Evolutionary conservation across 2,797 vertebrate species (phyloP), one percentile per base, ranked within the genome.

Genomic region (Borostomias antarcticus): DNA sequence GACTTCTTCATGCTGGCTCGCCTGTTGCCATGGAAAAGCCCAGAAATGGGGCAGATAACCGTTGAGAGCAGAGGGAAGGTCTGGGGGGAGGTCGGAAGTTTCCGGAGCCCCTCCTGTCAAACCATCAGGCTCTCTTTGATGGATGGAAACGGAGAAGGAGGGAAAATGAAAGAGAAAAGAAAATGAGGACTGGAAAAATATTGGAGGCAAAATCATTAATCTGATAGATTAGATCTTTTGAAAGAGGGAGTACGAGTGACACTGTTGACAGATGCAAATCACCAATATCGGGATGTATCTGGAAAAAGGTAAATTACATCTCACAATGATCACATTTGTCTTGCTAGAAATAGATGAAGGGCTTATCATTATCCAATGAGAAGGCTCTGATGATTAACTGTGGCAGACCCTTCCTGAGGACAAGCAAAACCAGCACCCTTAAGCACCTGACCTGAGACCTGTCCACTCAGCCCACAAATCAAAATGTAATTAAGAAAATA

Each of bases 31-130:
- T 90, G 84, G 89, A 89, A 89, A 89, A 88, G 78, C 81, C 72
- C 75, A 79, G 82, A 92, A 89, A 90, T 89, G 89, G 90, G 85
- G 86, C 90, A 91, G 86, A 89, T 84, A 87, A 85, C 83, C 87
- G 90, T 89, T 90, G 87, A 84, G 85, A 90, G 85, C 82, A 73
- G 88, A 91, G 84, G 82, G 78, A 83, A 70, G 73, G 85, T 89
- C 86, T 89, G 81, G 73, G 74, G 88, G 87, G 88, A 88, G 77
- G 67, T 17, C 58, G 76, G 69, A 70, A 78, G 83, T 85, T 89
- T 89, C 87, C 26, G 72, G 82, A 86, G 87, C 88, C 85, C 69
- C 33, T 89, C 85, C 87, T 89, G 90, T 92, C 91, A 93, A 91
- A 81, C 83, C 83, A 79, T 89, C 88, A 87, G 76, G 69, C 78